Evolutionary conservation across 1,140 invertebrate species (phyloP).

Genomic region (Eurosta solidaginis): DNA sequence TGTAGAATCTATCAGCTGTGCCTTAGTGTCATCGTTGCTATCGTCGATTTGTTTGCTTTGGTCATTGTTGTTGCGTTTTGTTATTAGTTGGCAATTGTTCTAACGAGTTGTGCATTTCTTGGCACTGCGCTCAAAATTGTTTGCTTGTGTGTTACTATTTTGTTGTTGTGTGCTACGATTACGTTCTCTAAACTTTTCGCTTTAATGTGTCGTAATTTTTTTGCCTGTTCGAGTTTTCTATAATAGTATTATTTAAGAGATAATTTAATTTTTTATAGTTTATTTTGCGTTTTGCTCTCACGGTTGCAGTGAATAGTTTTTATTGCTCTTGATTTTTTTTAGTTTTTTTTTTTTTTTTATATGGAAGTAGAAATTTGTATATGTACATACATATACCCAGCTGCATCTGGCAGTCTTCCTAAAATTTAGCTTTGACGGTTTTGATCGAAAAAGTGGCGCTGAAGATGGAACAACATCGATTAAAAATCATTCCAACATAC

Average conservation of each 20-base stretch:
- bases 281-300: background rate
- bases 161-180: background rate
- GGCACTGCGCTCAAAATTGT: background rate
- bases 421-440: too few species aligned
- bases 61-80: slow-evolving; percentile 20
- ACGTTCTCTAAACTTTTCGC: background rate
- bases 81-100: slow-evolving; percentile 25
- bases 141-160: background rate
- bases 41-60: too few species aligned
- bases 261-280: background rate
- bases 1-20: background rate
- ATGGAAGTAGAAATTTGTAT: background rate
- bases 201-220: background rate
- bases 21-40: background rate
- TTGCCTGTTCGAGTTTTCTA: background rate
- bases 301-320: background rate
- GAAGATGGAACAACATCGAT: too few species aligned
- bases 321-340: too few species aligned
- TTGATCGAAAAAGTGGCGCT: too few species aligned
- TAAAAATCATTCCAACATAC: too few species aligned
- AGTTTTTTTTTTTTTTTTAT: too few species aligned
- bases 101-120: background rate
- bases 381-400: background rate
- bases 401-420: too few species aligned
- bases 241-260: background rate